Conservation (phyloP, 2,113 vertebrate genomes). For the Sander vitreus region DNA sequence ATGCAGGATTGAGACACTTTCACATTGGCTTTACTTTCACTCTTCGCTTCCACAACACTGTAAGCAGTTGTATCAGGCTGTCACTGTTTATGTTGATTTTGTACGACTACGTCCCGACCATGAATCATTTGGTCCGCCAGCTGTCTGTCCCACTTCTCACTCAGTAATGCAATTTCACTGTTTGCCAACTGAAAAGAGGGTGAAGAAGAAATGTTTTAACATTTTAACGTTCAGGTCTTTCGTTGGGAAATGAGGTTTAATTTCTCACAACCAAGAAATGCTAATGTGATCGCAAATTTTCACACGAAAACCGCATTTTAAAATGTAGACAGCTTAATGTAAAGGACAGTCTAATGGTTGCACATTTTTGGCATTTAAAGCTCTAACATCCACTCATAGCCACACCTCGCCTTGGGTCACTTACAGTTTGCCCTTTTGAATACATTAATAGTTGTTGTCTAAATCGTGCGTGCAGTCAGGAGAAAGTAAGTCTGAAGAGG, state of each 20-base stretch:
- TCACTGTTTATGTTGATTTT: neutral
- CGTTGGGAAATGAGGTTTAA: neutral
- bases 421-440: neutral
- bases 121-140: neutral
- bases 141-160: neutral
- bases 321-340: too few relatives aligned
- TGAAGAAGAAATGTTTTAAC: neutral
- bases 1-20: too few relatives aligned
- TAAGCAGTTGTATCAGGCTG: too few relatives aligned
- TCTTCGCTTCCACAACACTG: too few relatives aligned
- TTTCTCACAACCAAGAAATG: neutral
- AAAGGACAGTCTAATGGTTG: neutral
- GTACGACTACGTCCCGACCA: neutral
- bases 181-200: neutral
- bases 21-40: too few relatives aligned
- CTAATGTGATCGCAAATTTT: neutral
- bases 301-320: too few relatives aligned
- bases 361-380: too few relatives aligned
- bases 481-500: constrained; percentile 21
- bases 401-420: too few relatives aligned
- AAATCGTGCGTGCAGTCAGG: neutral
- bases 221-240: neutral
- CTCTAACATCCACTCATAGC: neutral
- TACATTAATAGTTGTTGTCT: neutral
- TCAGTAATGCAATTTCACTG: neutral